Evolutionary conservation across 2,888 invertebrate species (phyloP).

Genomic region (Luperina nickerlii): DNA sequence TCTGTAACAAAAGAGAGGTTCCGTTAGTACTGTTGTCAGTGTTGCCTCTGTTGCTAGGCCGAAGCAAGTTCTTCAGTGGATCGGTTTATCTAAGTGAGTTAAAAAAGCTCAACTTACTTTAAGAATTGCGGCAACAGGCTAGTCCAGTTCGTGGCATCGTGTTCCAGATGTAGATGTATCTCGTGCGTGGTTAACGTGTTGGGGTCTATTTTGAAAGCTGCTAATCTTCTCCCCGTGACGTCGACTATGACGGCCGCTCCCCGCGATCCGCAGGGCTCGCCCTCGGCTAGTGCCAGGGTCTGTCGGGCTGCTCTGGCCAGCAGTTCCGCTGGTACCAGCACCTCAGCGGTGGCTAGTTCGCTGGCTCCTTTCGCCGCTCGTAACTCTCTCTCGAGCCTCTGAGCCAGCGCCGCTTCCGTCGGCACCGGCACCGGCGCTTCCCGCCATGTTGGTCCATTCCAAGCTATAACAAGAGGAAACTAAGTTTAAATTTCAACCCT

Average conservation of each 20-base stretch:
- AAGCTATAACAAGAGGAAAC: conserved; percentile 83
- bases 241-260: conserved; percentile 96
- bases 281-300: conserved; percentile 95
- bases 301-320: conserved; percentile 94
- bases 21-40: conserved; percentile 64
- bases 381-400: conserved; percentile 94
- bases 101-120: conserved; percentile 92
- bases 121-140: conserved; percentile 96
- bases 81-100: conserved; percentile 24
- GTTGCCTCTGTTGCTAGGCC: conserved; percentile 45
- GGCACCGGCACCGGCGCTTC: conserved; percentile 88
- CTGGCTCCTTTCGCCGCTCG: conserved; percentile 94
- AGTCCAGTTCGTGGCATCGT: conserved; percentile 96
- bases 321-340: conserved; percentile 95
- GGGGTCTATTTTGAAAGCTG: conserved; percentile 96
- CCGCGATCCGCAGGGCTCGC: conserved; percentile 96
- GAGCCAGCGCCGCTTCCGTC: conserved; percentile 92
- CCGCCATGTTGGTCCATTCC: conserved; percentile 87
- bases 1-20: conserved; percentile 87
- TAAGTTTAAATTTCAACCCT: conserved; percentile 65
- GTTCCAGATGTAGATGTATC: conserved; percentile 96
- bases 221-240: conserved; percentile 94
- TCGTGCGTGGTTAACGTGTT: conserved; percentile 97
- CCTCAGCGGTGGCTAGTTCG: conserved; percentile 95
- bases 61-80: conserved; percentile 33